A percentile compares a stretch with the other conserved stretches of the same genome.
Evolutionary conservation across 2,113 vertebrate species (phyloP).

Genomic region (Vulpes lagopus): DNA sequence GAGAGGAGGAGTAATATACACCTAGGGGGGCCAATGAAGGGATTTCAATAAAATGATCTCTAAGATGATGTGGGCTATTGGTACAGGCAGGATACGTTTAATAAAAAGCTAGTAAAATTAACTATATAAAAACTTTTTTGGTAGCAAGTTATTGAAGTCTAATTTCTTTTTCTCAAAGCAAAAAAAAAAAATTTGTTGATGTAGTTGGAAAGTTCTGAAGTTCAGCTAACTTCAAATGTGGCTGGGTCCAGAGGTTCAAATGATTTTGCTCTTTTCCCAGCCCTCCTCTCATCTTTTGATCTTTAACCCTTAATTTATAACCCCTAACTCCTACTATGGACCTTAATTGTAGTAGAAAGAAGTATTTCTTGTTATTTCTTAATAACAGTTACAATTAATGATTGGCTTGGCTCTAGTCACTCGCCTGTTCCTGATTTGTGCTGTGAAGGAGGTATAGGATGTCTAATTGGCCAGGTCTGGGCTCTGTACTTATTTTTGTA

Average conservation of each 20-base stretch:
- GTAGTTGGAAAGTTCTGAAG: background rate
- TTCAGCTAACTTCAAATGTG: background rate
- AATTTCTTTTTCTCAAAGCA: constrained; percentile 24
- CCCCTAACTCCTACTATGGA: background rate
- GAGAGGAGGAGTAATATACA: background rate
- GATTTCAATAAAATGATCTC: constrained; percentile 18
- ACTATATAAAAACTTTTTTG: background rate
- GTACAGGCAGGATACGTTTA: background rate
- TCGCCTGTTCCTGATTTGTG: background rate
- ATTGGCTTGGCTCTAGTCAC: background rate
- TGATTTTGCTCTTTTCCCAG: background rate
- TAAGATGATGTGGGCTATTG: background rate
- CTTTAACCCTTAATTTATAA: background rate
- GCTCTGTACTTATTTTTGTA: background rate
- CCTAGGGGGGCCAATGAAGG: background rate
- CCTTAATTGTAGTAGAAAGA: background rate
- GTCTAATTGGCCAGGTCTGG: background rate
- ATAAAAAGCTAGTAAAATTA: constrained; percentile 25
- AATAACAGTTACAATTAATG: background rate
- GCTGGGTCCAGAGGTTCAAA: background rate
- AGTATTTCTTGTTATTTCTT: background rate
- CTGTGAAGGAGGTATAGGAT: background rate
- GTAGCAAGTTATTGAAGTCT: background rate
- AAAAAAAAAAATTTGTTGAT: background rate
- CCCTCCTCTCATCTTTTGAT: background rate